A percentile compares a stretch with the other conserved stretches of the same genome.
These are phyloP conservation scores for Poecilia latipinna DNA, from an alignment of 2,113 vertebrate genomes.

Conservation along the genomic window DNA sequence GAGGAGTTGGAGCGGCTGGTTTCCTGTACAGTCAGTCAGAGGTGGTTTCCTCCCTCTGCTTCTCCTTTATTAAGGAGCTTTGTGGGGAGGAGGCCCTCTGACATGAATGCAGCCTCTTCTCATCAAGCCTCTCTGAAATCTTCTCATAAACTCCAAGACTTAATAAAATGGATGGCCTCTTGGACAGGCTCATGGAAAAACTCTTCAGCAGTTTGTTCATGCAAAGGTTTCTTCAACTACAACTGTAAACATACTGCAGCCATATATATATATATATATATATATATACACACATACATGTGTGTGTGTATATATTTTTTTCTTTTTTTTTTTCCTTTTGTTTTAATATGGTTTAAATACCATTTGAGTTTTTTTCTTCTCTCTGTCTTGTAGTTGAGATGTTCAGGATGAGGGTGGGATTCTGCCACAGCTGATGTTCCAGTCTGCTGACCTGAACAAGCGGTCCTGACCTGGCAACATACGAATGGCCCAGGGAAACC, in stretches of 20 bases:
- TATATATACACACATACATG: too few relatives aligned
- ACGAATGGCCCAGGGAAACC: conserved; percentile 99
- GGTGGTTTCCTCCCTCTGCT: conserved; percentile 36
- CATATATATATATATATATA: too few relatives aligned
- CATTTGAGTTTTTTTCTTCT: background rate
- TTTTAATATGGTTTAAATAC: too few relatives aligned
- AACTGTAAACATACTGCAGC: too few relatives aligned
- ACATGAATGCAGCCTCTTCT: conserved; percentile 39
- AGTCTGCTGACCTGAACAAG: conserved; percentile 82
- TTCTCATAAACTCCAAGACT: conserved; percentile 33
- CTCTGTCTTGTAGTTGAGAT: conserved; percentile 76
- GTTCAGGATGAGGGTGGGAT: conserved; percentile 88
- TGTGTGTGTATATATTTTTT: too few relatives aligned
- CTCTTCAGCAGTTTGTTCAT: background rate
- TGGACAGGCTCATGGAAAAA: conserved; percentile 15
- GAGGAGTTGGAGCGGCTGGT: conserved; percentile 24
- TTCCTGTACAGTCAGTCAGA: conserved; percentile 34
- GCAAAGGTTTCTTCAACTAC: too few relatives aligned
- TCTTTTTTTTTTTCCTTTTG: too few relatives aligned
- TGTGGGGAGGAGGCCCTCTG: conserved; percentile 34
- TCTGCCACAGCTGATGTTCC: conserved; percentile 83
- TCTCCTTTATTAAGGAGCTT: conserved; percentile 43
- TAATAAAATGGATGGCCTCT: conserved; percentile 35
- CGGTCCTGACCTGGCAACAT: conserved; percentile 89
- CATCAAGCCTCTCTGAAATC: conserved; percentile 31